Evolutionary conservation across 2,888 invertebrate species (phyloP), one percentile per base, ranked within the genome.

Genomic region (Dasypolia templi): DNA sequence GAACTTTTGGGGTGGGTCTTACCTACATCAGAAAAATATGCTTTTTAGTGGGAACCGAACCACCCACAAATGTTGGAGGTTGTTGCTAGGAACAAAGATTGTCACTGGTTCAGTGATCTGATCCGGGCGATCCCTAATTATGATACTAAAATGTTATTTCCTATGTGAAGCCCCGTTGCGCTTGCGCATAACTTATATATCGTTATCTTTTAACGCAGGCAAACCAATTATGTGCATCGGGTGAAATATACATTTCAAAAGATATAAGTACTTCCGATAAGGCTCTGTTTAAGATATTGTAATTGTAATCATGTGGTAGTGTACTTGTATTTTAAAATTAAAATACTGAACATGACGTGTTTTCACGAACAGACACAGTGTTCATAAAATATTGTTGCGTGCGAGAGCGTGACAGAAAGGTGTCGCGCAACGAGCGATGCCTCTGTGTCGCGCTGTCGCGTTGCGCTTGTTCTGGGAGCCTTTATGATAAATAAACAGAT

Each of bases 191-290:
- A 53, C 51, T 53, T n/a, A n/a, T n/a, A n/a, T n/a, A n/a, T n/a
- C n/a, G n/a, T n/a, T n/a, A n/a, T n/a, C n/a, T n/a, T n/a, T n/a
- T n/a, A n/a, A n/a, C n/a, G n/a, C n/a, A n/a, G n/a, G n/a, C n/a
- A n/a, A n/a, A n/a, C n/a, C n/a, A n/a, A n/a, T n/a, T n/a, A n/a
- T n/a, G n/a, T n/a, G n/a, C n/a, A n/a, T n/a, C n/a, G n/a, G n/a
- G n/a, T n/a, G n/a, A n/a, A n/a, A n/a, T n/a, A n/a, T 73, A 79
- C 14, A 58, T 79, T 77, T 44, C 35, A n/a, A 39, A 46, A 51
- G 44, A 51, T 29, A 32, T 44, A 29, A 19, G 22, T 46, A 55
- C 19, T 26, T 29, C 7, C 12, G 29, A 73, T 74, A 65, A 74
- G 22, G 39, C 44, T 42, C 7, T 44, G 39, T 39, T 69, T 39